Evolutionary conservation across 2,888 invertebrate genomes (phyloP), one percentile per base, ranked within the genome.

Genomic region (Hydrotaea diabolus): DNA sequence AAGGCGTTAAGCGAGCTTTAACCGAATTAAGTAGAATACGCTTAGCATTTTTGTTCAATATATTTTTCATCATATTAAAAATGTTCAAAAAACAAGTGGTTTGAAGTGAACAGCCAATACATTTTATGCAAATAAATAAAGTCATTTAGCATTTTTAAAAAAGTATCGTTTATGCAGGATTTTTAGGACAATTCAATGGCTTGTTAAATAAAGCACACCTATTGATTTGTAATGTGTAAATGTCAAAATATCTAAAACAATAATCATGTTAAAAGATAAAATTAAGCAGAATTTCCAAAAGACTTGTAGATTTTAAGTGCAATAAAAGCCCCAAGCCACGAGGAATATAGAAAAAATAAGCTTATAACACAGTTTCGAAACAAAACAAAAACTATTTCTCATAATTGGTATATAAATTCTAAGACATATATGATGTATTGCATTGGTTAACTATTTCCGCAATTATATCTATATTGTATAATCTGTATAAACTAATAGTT

Each of bases 321-420:
- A 57, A 23, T 75, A 46, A 77, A 84, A 75, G 26, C 78, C 64
- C 72, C 26, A 84, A 84, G 75, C 78, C 71, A 75, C 36, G 23
- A 62, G 31, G n/a, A 62, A 62, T 31, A 84, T 71, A 75, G 39
- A 55, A 79, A 64, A 26, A 59, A 77, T 15, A 43, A 43, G 7
- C 17, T 39, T 17, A 75, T 72, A 39, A n/a, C n/a, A n/a, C n/a
- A n/a, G n/a, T n/a, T n/a, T 21, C 39, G 57, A 15, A 46, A 72
- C 71, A 53, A 39, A 62, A n/a, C 15, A 74, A 49, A n/a, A n/a
- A 4, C n/a, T n/a, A n/a, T n/a, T 4, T 49, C n/a, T 49, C n/a
- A 4, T 13, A 13, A 49, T 15, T 31, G 3, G 31, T 31, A 31
- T 4, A 31, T 2, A 31, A 31, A n/a, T n/a, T 43, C 9, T 49